Base-by-base conservation (phyloP, 2,113 vertebrate species). In the Acinonyx jubatus region DNA sequence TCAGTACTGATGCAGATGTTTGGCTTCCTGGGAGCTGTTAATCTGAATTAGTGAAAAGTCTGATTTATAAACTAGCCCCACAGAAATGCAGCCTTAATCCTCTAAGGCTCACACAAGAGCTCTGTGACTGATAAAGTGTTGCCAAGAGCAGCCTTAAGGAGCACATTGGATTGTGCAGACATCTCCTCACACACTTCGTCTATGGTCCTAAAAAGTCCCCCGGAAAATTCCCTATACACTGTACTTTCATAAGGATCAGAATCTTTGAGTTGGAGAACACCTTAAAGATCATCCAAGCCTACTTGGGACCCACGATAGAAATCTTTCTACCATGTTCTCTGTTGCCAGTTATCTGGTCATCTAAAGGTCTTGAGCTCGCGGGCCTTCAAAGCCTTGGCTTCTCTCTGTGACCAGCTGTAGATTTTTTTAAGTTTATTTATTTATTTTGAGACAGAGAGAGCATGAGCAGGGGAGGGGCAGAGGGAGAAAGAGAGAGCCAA, bases 11-110 rank as follows among this genome's bases (percentile, higher is more conserved):
- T 91, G 69, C 41, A 92, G 94, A 94, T 97, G 55, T 89, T 96
- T 90, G 16, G 31, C 41, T 97, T 90, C 85, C 83, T 84, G 23
- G 71, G 90, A n/a, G n/a, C 55, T 87, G 7, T 97, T 97, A 63
- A 96, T 86, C 38, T 87, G 94, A 98, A 98, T 98, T 98, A 98
- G 92, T 89, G 78, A 96, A 98, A 98, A 98, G 61, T 98, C n/a
- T 76, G 91, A 91, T 36, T 93, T 90, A 69, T 69, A 25, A 94
- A 92, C 80, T 33, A 88, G 18, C n/a, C 7, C 50, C 73, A 65
- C 13, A 79, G 38, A 73, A 92, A 92, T 65, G 16, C 21, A 74
- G 23, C 57, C 82, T 92, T 73, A 52, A 45, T 95, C 50, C 41
- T 93, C 55, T 63, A 48, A 74, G 38, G 23, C 91, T 84, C 83